Conservation (phyloP, 2,113 vertebrate species). For the Clinocottus analis region DNA sequence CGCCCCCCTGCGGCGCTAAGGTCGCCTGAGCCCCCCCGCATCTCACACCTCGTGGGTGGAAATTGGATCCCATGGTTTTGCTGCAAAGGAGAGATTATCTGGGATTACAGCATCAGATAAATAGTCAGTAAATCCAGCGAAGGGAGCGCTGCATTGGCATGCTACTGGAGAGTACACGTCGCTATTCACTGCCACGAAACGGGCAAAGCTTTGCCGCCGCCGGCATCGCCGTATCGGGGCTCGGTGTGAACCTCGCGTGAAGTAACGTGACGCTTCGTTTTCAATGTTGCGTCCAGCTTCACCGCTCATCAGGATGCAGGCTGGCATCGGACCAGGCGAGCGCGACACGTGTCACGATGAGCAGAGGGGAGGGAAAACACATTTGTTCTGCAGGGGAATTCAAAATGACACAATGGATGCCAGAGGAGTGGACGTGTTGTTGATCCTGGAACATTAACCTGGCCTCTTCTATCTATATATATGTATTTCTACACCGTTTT, state of each 20-base stretch:
- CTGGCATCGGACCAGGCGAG: background rate
- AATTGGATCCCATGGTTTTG: conserved; percentile 26
- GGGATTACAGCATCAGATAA: conserved; percentile 32
- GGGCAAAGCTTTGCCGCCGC: too few relatives aligned
- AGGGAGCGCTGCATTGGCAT: too few relatives aligned
- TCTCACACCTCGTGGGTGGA: conserved; percentile 16
- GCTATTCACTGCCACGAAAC: background rate
- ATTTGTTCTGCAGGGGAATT: conserved; percentile 37
- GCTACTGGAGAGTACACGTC: background rate
- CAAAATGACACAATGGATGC: conserved; percentile 13
- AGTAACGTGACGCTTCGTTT: too few relatives aligned
- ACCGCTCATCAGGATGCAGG: conserved; percentile 21
- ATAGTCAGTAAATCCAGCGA: conserved; percentile 12
- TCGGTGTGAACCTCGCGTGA: too few relatives aligned
- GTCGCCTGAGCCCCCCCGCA: background rate
- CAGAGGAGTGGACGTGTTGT: background rate
- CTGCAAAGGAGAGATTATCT: conserved; percentile 53
- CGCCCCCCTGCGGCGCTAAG: background rate
- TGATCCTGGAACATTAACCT: conserved; percentile 11
- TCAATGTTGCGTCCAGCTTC: conserved; percentile 4
- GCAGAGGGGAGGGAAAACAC: conserved; percentile 4
- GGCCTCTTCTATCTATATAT: conserved; percentile 11
- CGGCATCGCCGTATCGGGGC: too few relatives aligned
- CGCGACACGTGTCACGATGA: conserved; percentile 26
- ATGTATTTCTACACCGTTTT: too few relatives aligned